phyloP scores from a whole-genome alignment of 1,140 invertebrate genomes.

The Sesamia nonagrioides region DNA sequence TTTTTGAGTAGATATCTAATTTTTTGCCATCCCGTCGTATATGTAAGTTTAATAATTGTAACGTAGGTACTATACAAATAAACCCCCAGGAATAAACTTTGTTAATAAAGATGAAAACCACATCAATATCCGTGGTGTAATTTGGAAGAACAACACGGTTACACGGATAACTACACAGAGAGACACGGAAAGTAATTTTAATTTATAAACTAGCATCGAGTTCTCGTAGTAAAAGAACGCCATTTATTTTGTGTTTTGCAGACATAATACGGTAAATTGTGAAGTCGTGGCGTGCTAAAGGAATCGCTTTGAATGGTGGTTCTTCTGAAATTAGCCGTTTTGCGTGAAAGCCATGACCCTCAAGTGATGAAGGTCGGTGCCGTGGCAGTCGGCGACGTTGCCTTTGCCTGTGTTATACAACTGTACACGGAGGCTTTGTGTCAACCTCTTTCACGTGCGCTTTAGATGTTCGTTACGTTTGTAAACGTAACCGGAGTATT shows the following conservation, averaged over 20 bases:
- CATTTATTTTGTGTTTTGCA: conserved; percentile 54
- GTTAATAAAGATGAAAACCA: too few relatives aligned
- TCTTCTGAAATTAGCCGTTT: conserved; percentile 68
- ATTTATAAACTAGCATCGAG: conserved; percentile 22
- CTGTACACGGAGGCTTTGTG: conserved; percentile 25
- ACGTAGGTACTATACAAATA: too few relatives aligned
- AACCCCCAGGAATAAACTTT: too few relatives aligned
- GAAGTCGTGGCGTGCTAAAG: conserved; percentile 67
- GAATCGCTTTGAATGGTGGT: conserved; percentile 58
- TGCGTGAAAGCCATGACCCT: conserved; percentile 67
- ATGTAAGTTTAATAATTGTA: too few relatives aligned
- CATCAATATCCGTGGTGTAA: too few relatives aligned
- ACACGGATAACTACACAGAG: too few relatives aligned
- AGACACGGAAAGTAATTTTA: too few relatives aligned
- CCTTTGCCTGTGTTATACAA: conserved; percentile 46
- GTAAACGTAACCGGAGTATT: too few relatives aligned
- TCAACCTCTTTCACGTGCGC: conserved; percentile 29
- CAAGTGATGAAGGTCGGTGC: conserved; percentile 63
- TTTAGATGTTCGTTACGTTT: conserved; percentile 30
- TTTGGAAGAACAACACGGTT: too few relatives aligned
- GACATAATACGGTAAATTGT: conserved; percentile 57
- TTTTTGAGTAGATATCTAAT: too few relatives aligned
- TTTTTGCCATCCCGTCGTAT: too few relatives aligned
- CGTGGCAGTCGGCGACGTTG: conserved; percentile 71
- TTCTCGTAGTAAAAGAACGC: conserved; percentile 41